Percentiles rank a stretch among this genome's conserved stretches.
Conservation (phyloP, 2,797 vertebrate species). For the Phrynocephalus vlangalii region DNA sequence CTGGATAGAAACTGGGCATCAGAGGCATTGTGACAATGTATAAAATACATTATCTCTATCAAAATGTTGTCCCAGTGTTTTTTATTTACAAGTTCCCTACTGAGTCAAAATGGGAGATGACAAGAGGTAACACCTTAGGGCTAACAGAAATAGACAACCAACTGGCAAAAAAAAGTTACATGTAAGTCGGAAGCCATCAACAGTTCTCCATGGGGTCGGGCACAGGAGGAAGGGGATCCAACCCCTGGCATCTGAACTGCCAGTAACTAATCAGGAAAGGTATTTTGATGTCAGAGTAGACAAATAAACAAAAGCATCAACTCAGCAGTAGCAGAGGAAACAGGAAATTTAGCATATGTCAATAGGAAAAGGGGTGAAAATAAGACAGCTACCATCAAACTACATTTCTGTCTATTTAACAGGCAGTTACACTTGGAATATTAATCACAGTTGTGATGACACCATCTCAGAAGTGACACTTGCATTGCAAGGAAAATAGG, state of each 20-base stretch:
- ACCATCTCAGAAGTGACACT: background rate
- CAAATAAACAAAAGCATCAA: background rate
- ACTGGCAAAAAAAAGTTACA: background rate
- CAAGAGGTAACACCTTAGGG: background rate
- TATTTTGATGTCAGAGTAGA: background rate
- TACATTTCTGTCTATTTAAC: background rate
- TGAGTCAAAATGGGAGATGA: background rate
- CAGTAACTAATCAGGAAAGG: too few species aligned
- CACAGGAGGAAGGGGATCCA: background rate
- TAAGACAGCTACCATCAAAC: background rate
- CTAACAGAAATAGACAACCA: background rate
- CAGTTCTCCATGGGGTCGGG: background rate
- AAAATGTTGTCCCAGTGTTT: background rate
- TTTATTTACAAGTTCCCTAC: background rate
- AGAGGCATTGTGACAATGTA: background rate
- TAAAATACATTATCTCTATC: background rate
- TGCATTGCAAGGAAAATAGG: background rate
- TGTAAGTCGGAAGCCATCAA: background rate
- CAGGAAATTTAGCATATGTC: background rate
- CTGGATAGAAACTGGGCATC: background rate
- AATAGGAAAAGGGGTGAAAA: background rate
- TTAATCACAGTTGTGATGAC: background rate
- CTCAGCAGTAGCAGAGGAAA: background rate
- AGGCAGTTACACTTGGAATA: background rate
- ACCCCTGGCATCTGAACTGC: background rate